Base-by-base conservation (phyloP, 30 jellyfish, hydroid and myxozoan species). In the Rhopilema esculentum region DNA sequence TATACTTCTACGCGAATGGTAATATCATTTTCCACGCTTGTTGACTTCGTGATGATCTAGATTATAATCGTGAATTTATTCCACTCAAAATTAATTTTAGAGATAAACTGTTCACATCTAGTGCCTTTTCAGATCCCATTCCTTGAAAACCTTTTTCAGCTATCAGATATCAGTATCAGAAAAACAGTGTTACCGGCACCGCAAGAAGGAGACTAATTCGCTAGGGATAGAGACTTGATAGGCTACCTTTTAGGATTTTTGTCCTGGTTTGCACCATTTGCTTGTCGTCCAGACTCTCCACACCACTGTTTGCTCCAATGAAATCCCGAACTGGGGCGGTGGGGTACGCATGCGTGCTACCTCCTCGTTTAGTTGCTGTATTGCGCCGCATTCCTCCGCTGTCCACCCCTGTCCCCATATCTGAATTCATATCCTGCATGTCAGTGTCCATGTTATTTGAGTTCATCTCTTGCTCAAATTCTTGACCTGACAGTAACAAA, bases 391-490 rank as follows among this genome's bases (percentile, higher is more conserved):
- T 40, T 40, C 57, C 57, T 12, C 9, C 12, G 57, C 57, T 40
- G 12, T 40, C 57, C 57, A 40, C 12, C 57, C 27, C 70, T 23
- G 33, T 27, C 53, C 79, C 93, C 82, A 64, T 31, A 8, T 78
- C 33, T 68, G 96, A 25, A 48, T 79, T 91, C 79, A 72, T 80
- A 18, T 88, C 96, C 17, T n/a, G 63, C 84, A 69, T 77, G 4
- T 87, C 78, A 30, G 27, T 67, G 31, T 87, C 96, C 91, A 76
- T 79, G 68, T 82, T 76, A 28, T 79, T 76, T 48, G 89, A 49
- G 23, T 88, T 70, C 96, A 88, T 88, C 24, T 79, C 90, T 22
- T 80, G 53, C 51, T 88, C 96, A 78, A 80, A 63, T 33, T 88
- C 96, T 79, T 88, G 96, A 28, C 96, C 96, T 88, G 28, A 1